Evolutionary conservation across 2,888 invertebrate genomes (phyloP).

Genomic region (Dasypogon diadema): DNA sequence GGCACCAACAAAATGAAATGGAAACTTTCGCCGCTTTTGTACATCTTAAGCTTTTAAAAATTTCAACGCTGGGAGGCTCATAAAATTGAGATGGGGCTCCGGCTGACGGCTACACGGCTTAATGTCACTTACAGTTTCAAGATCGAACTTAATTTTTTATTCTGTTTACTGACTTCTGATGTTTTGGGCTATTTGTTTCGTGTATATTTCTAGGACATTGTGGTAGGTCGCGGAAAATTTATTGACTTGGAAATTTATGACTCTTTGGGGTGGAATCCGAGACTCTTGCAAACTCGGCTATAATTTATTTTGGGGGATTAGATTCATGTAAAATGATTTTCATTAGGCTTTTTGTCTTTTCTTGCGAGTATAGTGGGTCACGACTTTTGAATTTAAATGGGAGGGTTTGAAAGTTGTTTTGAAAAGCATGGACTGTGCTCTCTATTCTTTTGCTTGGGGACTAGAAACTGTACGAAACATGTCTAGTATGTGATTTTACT

Average conservation of each 20-base stretch:
- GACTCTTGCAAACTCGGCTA: neutral
- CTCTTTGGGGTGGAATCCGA: slow-evolving; percentile 13
- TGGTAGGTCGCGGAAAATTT: slow-evolving; percentile 41
- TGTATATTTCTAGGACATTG: slow-evolving; percentile 39
- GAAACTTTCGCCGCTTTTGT: slow-evolving; percentile 12
- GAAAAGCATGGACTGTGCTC: too few relatives aligned
- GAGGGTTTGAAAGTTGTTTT: too few relatives aligned
- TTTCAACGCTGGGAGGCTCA: neutral
- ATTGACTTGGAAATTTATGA: slow-evolving; percentile 38
- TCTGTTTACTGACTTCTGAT: neutral
- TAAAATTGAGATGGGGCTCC: neutral
- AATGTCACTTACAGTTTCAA: slow-evolving; percentile 35
- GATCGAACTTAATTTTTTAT: slow-evolving; percentile 31
- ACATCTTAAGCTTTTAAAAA: neutral
- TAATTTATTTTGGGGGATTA: neutral
- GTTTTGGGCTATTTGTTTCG: neutral
- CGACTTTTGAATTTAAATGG: too few relatives aligned
- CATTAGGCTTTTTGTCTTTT: neutral
- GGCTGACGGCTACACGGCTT: neutral
- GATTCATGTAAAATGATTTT: neutral
- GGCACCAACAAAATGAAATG: neutral
- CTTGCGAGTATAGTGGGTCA: too few relatives aligned
- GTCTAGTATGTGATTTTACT: too few relatives aligned
- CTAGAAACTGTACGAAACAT: too few relatives aligned
- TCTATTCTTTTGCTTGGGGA: too few relatives aligned